Conservation (phyloP, 2,113 vertebrate species). For the Aegotheles bennettii region DNA sequence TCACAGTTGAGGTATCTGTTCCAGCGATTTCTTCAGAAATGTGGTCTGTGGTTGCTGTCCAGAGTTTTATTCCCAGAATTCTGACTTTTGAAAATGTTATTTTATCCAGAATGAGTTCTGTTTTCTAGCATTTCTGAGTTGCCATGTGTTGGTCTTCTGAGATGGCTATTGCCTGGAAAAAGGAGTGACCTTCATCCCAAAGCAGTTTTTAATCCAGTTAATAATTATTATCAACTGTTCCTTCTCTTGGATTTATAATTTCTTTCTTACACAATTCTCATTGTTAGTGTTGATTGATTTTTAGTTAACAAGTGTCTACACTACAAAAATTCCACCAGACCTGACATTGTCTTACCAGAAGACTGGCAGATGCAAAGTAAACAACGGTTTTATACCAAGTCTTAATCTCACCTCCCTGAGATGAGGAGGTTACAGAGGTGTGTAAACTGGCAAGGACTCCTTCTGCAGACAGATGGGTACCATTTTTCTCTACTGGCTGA, state of each 20-base stretch:
- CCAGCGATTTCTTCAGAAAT: neutral
- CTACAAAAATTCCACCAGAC: neutral
- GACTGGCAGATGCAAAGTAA: neutral
- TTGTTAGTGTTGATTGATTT: neutral
- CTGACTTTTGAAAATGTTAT: neutral
- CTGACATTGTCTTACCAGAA: neutral
- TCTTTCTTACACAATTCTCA: neutral
- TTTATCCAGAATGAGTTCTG: neutral
- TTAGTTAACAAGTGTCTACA: neutral
- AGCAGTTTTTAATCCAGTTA: neutral
- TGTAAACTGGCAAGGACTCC: neutral
- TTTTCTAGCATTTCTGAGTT: neutral
- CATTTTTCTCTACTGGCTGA: neutral
- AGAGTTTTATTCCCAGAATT: neutral
- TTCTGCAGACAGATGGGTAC: neutral
- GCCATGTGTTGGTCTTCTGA: neutral
- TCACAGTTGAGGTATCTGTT: fast-evolving
- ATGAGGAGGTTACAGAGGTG: neutral
- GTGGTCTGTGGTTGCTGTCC: neutral
- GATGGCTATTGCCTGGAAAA: neutral
- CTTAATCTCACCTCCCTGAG: neutral
- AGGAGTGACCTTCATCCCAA: neutral
- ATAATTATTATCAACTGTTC: neutral
- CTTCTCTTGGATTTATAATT: neutral
- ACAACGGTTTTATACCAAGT: fast-evolving